Base-by-base conservation (phyloP, 2,797 vertebrate genomes). In the Rhinatrema bivittatum region DNA sequence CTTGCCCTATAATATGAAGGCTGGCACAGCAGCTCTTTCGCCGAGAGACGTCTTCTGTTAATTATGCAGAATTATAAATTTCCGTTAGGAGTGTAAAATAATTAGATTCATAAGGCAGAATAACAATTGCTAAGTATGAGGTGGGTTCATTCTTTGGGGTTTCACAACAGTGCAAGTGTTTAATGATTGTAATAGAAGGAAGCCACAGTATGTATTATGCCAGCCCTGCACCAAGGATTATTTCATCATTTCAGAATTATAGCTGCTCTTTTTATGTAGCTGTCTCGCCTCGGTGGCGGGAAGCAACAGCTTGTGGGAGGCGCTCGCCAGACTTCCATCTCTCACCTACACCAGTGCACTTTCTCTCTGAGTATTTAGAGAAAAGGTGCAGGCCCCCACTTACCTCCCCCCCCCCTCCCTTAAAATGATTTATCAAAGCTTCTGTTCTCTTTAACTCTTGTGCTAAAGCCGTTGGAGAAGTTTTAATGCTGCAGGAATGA, bases 41-140 rank as follows among this genome's bases (percentile, higher is more conserved):
- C 60, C 56, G 55, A 1, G 60, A 58, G 68, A 64, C 53, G 29
- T 16, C 41, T 58, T 53, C 55, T 70, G 71, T 65, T 71, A 68
- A 62, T 70, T 72, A 70, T 18, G 5, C 30, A 60, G 63, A 72
- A 61, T 64, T 66, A 72, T 52, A 59, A 36, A 40, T 39, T 66
- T 53, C 47, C 34, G 55, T 68, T 60, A 53, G 50, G 40, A 53
- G 52, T 52, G 50, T 43, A 51, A 60, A 70, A 60, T 44, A 70
- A 70, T 64, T 72, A 62, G 57, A 67, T 66, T 68, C 57, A 34
- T 34, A 26, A 62, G 27, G 39, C 14, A 35, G 30, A 61, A 60
- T 45, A 65, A 65, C 39, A 55, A 68, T 36, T 20, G 40, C 44
- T 60, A 41, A 45, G 25, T 29, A 13, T 20, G 49, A 62, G 46